These are phyloP conservation scores for Ranitomeya imitator DNA, from an alignment of 2,113 vertebrate species.

Conservation along the genomic window DNA sequence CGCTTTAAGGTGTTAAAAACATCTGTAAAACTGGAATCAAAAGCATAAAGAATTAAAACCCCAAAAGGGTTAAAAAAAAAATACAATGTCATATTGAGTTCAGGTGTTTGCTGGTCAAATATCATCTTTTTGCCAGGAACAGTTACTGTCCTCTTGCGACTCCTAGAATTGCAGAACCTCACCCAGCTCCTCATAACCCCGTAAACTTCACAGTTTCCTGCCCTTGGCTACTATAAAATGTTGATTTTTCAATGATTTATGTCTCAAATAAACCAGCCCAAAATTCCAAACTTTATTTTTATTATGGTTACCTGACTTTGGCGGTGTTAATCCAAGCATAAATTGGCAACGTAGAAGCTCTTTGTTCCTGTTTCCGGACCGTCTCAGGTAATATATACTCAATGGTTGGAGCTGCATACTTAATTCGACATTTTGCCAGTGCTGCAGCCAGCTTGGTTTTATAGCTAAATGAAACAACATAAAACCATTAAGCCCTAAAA, in stretches of 20 bases:
- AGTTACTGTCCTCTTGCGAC: not conserved
- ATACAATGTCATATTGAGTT: not conserved
- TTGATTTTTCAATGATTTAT: not conserved
- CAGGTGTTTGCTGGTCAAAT: not conserved
- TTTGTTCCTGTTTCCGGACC: slow-evolving; percentile 76
- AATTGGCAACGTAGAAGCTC: slow-evolving; percentile 77
- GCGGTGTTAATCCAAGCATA: slow-evolving; percentile 85
- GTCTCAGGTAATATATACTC: slow-evolving; percentile 80
- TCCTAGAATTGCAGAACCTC: not conserved
- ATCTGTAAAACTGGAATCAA: slow-evolving; percentile 77
- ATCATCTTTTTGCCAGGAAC: not conserved
- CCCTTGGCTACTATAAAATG: not conserved
- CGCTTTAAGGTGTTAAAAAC: slow-evolving; percentile 72
- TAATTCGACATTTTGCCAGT: slow-evolving; percentile 86
- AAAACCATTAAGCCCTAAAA: not conserved
- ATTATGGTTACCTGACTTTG: slow-evolving; percentile 79
- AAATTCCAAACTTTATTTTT: not conserved
- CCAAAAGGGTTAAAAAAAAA: not conserved
- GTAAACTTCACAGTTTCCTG: not conserved
- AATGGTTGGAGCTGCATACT: slow-evolving; percentile 78
- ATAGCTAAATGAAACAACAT: slow-evolving; percentile 68
- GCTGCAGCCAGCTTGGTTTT: slow-evolving; percentile 88
- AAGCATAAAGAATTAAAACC: not conserved
- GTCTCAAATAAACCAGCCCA: not conserved
- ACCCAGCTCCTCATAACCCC: no score